phyloP scores from a whole-genome alignment of 2,113 vertebrate species.

The Aptenodytes patagonicus region DNA sequence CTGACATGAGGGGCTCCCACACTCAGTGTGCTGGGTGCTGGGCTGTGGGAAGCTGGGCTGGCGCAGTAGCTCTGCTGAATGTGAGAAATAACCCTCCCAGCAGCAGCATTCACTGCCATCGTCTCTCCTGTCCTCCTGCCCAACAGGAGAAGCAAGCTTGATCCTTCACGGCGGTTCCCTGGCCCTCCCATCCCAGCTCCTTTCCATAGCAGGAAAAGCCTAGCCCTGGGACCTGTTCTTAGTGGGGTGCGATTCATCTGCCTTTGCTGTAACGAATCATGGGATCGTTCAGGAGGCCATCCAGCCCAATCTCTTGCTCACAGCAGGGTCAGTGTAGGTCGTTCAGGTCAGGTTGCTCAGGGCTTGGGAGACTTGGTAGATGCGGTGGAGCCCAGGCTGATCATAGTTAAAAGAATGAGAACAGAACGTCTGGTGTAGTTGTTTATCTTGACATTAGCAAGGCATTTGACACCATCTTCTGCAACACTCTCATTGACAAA shows the following conservation, averaged over 20 bases:
- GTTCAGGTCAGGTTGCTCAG: neutral
- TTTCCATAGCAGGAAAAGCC: neutral
- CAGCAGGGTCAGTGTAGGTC: neutral
- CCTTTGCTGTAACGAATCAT: neutral
- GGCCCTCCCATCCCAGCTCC: neutral
- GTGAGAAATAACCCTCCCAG: neutral
- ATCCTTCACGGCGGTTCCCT: neutral
- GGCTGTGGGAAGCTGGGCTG: neutral
- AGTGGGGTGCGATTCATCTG: neutral
- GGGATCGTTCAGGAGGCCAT: neutral
- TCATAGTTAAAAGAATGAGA: neutral
- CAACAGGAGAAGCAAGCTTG: neutral
- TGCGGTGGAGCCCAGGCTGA: neutral
- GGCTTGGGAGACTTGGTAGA: neutral
- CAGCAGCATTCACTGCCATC: neutral
- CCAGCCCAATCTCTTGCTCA: neutral
- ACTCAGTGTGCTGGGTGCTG: fast-evolving
- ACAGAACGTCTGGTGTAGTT: neutral
- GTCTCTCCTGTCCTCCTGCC: neutral
- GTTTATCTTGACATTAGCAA: neutral
- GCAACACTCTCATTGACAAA: neutral
- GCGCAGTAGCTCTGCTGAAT: neutral
- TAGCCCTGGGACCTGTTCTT: neutral
- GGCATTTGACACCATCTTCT: neutral
- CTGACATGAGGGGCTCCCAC: neutral